Base-by-base conservation (phyloP, 1,140 invertebrate species). In the Brachionus rotundiformis region DNA sequence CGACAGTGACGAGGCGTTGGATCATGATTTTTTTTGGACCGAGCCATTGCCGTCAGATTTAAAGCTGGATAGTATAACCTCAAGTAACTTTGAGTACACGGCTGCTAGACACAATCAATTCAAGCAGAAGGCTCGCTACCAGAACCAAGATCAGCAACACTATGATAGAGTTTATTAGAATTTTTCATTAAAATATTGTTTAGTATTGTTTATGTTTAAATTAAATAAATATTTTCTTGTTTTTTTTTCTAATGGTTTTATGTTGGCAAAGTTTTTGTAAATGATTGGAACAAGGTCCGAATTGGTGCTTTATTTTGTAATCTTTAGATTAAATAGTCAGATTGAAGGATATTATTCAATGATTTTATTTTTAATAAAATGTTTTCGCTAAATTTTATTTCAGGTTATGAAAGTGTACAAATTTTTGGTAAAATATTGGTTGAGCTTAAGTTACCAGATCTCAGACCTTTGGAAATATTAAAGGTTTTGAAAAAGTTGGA, bases 1-100 rank as follows among this genome's bases (percentile, higher is more conserved):
- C 33, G 94, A 98, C 87, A 92, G 95, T 0, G 95, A 98, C 85
- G 92, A 92, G 1, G 96, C 96, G 0, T 86, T 99, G 1, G 96
- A 98, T 89, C 95, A 98, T 84, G 95, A 98, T 85, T 98, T 98
- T 87, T 99, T 98, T 87, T 98, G 95, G 94, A 94, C 92, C 1
- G 95, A 97, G 86, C 96, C 97, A 5, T 93, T 96, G 92, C 95
- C 95, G 0, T 81, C 81, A 19, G 94, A 96, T 85, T 88, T 98
- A 16, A 82, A 71, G 47, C 41, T 79, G 1, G 76, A 79, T 10
- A 59, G 31, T 31, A 19, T 79, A 6, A 54, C 49, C 6, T 59
- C 76, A 4, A 79, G 76, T 41, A 79, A 59, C 25, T 79, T 79
- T 31, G 76, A 79, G 27, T 79, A 79, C 36, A 79, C 76, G 47